Evolutionary conservation across 2,797 vertebrate species (phyloP).

Genomic region (Lemur catta): DNA sequence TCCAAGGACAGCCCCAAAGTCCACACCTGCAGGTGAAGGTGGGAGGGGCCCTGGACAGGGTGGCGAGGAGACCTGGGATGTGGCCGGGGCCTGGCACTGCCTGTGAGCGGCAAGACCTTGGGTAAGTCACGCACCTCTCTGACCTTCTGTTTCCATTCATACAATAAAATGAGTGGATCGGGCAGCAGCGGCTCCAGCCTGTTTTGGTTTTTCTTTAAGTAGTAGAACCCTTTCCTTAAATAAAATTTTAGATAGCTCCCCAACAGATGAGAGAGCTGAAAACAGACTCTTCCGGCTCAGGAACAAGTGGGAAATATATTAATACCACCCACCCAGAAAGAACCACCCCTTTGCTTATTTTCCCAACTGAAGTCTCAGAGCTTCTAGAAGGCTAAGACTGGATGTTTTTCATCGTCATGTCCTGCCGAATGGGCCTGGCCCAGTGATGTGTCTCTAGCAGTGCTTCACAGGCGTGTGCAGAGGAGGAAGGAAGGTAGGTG

Average conservation of each 20-base stretch:
- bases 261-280: background rate
- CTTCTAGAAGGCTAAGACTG: background rate
- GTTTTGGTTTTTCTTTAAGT: background rate
- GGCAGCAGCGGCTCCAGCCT: fast-evolving
- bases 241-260: background rate
- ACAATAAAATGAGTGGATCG: no score
- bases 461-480: background rate
- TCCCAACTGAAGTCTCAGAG: background rate
- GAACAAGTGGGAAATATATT: background rate
- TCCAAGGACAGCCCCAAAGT: background rate
- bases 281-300: background rate
- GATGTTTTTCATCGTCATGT: background rate
- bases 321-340: no score
- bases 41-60: background rate
- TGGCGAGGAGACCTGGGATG: background rate
- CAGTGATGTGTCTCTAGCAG: background rate
- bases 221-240: background rate
- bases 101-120: fast-evolving
- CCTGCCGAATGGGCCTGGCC: no score
- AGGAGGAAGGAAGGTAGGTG: no score
- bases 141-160: fast-evolving
- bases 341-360: background rate
- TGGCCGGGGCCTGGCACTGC: fast-evolving
- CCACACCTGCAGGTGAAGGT: background rate
- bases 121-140: fast-evolving